Base-by-base conservation (phyloP, 2,888 invertebrate species). In the Andrena dorsata region DNA sequence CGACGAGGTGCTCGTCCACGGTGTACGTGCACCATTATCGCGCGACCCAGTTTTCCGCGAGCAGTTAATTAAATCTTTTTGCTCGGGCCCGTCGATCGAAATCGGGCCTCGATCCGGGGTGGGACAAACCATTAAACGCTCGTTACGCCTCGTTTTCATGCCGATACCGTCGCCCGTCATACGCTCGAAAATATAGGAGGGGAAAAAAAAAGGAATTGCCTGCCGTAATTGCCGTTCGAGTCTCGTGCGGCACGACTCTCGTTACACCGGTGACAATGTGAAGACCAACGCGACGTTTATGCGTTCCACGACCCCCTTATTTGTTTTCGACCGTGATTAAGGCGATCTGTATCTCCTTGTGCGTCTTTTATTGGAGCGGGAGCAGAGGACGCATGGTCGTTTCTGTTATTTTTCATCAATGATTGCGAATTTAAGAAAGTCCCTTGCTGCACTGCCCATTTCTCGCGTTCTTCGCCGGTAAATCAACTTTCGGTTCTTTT, bases 21-120 rank as follows among this genome's bases (percentile, higher is more conserved):
- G 51, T 26, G 56, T 35, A 28, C 70, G 63, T 70, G 80, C 71
- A 73, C 77, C 81, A 86, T 86, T 80, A 84, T 86, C 82, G 72
- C 76, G 60, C 82, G 82, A 86, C 84, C 86, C 71, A 86, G 81
- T 86, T 86, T 84, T 81, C 75, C 71, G 51, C 56, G 65, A 58
- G 23, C 77, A 60, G 73, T 78, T 86, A 87, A 87, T 87, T 86
- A 86, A 86, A 82, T 86, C 82, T 80, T 82, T 78, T 85, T 75
- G 61, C 30, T 30, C 47, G 30, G 13, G 10, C 51, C 26, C 16
- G 47, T 32, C 49, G 56, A 76, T 74, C 79, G 76, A 76, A 72
- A 79, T 80, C 71, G 58, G 68, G 61, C 41, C 16, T 28, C 41
- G 41, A 41, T 41, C 4, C 64, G 64, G 71, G 80, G 70, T 80